Evolutionary conservation across 1,140 invertebrate species (phyloP).

Genomic region (Orchestia grillus): DNA sequence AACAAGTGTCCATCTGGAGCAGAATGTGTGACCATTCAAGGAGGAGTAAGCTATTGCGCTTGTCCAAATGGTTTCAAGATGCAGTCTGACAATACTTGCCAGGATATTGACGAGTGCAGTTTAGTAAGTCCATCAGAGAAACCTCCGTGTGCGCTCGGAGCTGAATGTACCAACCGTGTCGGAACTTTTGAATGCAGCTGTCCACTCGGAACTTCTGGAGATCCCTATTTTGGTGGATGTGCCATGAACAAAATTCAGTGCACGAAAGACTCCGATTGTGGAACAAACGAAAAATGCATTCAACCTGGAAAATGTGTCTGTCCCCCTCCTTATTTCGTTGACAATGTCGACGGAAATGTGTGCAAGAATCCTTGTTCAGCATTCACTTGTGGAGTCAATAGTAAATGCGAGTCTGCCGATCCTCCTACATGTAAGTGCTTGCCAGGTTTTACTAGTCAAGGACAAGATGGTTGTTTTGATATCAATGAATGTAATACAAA

Average conservation of each 20-base stretch:
- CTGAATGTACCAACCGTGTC: conserved; percentile 87
- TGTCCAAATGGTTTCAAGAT: conserved; percentile 87
- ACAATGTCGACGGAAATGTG: conserved; percentile 82
- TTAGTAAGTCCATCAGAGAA: conserved; percentile 69
- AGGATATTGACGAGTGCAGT: conserved; percentile 82
- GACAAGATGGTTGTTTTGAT: conserved; percentile 84
- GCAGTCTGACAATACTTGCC: conserved; percentile 81
- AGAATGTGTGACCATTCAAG: conserved; percentile 88
- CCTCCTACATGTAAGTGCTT: conserved; percentile 90
- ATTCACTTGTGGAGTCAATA: conserved; percentile 91
- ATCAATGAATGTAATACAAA: conserved; percentile 83
- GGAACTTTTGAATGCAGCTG: conserved; percentile 81
- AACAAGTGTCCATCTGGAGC: conserved; percentile 85
- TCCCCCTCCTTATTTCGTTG: conserved; percentile 88
- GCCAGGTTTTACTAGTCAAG: conserved; percentile 86
- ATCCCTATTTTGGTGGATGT: conserved; percentile 87
- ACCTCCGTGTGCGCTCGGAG: conserved; percentile 85
- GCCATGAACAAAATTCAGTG: conserved; percentile 81
- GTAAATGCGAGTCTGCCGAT: conserved; percentile 90
- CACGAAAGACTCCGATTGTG: conserved; percentile 84
- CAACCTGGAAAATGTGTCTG: conserved; percentile 91
- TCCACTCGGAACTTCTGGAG: conserved; percentile 83
- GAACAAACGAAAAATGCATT: conserved; percentile 88
- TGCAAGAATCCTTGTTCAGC: conserved; percentile 91
- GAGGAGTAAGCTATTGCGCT: conserved; percentile 91